These are phyloP conservation scores for Chelonus insularis DNA, from an alignment of 1,140 invertebrate species.

Conservation along the genomic window DNA sequence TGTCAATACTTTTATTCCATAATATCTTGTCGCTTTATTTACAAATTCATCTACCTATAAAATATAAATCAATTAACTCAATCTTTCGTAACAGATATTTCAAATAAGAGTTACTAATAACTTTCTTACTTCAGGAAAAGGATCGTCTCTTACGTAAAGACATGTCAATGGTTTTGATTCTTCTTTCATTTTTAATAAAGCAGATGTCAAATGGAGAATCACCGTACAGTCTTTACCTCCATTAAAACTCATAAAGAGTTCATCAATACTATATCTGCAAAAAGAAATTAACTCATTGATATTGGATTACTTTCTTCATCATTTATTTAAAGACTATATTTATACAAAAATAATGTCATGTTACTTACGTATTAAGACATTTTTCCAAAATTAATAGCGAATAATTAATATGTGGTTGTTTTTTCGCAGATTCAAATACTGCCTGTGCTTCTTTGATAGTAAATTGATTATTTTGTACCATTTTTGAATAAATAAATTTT, in stretches of 20 bases:
- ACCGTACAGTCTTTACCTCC: constrained; percentile 98
- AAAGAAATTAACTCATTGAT: constrained; percentile 31
- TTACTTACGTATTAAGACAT: constrained; percentile 48
- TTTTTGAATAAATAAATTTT: not conserved
- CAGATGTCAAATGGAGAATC: constrained; percentile 76
- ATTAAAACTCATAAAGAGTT: constrained; percentile 90
- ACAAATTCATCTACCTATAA: constrained; percentile 79
- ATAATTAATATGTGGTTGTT: constrained; percentile 37
- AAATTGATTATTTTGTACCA: constrained; percentile 26
- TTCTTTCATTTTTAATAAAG: constrained; percentile 63
- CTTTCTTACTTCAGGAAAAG: constrained; percentile 72
- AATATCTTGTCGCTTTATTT: constrained; percentile 68
- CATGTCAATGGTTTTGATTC: constrained; percentile 38
- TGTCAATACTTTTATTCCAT: constrained; percentile 73
- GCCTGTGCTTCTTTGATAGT: constrained; percentile 23
- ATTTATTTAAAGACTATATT: no score
- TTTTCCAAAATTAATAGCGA: constrained; percentile 45
- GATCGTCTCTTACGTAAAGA: constrained; percentile 65
- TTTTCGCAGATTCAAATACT: constrained; percentile 31
- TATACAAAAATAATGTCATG: not conserved
- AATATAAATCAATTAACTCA: not conserved
- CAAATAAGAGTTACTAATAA: not conserved
- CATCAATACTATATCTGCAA: constrained; percentile 65
- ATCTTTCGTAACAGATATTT: no score
- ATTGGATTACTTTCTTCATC: no score